Percentiles rank a stretch among this genome's conserved stretches.
Evolutionary conservation across 1,140 invertebrate species (phyloP).

Genomic region (Sipha flava): DNA sequence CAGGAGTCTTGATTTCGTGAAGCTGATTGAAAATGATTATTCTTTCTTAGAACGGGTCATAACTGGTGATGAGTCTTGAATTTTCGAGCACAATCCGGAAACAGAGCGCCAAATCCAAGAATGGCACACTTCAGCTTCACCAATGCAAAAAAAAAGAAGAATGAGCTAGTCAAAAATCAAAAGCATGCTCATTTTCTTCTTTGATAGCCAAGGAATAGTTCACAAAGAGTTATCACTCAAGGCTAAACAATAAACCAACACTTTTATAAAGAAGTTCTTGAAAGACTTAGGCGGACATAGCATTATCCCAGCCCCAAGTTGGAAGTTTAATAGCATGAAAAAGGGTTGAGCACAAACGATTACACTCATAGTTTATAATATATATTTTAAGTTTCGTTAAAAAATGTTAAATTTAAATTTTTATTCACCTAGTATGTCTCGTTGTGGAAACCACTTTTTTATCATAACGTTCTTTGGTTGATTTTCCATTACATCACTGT

Average conservation of each 20-base stretch:
- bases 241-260: conserved; percentile 35
- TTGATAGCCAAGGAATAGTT: conserved; percentile 39
- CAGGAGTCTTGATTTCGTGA: too few species aligned
- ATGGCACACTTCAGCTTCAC: neutral
- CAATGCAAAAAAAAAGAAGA: neutral
- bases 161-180: neutral
- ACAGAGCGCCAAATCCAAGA: conserved; percentile 29
- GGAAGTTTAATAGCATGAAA: too few species aligned
- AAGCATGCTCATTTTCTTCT: conserved; percentile 38
- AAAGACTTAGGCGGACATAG: too few species aligned
- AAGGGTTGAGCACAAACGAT: too few species aligned
- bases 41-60: too few species aligned
- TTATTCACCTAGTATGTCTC: conserved; percentile 42
- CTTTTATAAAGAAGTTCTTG: too few species aligned
- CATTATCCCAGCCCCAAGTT: too few species aligned
- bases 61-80: conserved; percentile 38
- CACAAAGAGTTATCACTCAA: too few species aligned
- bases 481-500: conserved; percentile 45
- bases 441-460: conserved; percentile 44
- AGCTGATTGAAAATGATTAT: too few species aligned
- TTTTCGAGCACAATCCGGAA: conserved; percentile 35
- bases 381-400: too few species aligned
- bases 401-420: too few species aligned
- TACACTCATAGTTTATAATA: too few species aligned
- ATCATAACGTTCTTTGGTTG: conserved; percentile 47